A percentile compares a stretch with the other conserved stretches of the same genome.
Conservation (phyloP, 1,140 invertebrate species). For the Dendroctonus valens region DNA sequence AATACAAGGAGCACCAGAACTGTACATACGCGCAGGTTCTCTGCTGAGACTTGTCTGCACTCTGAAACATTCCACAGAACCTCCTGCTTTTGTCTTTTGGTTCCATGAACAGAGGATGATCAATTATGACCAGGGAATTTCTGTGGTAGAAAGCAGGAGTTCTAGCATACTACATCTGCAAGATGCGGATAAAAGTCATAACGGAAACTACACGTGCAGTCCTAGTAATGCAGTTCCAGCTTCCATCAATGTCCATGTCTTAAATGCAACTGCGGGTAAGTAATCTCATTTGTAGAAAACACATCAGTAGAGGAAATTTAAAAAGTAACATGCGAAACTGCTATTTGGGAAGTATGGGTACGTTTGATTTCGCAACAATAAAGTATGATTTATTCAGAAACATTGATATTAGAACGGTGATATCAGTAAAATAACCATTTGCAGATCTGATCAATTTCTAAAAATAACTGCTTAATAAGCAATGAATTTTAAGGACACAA, state of each 20-base stretch:
- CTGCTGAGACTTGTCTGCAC: constrained; percentile 70
- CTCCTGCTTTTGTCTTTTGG: constrained; percentile 79
- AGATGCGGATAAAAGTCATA: constrained; percentile 58
- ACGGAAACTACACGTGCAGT: constrained; percentile 68
- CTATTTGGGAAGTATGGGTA: too few relatives aligned
- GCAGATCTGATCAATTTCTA: too few relatives aligned
- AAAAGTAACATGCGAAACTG: too few relatives aligned
- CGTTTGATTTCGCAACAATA: too few relatives aligned
- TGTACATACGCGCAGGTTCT: constrained; percentile 72
- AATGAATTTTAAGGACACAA: too few relatives aligned
- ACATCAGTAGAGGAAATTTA: too few relatives aligned
- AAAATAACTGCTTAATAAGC: too few relatives aligned
- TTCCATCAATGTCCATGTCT: constrained; percentile 68
- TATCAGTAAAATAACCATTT: too few relatives aligned
- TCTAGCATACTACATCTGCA: constrained; percentile 57
- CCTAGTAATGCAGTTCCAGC: constrained; percentile 68
- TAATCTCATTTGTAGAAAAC: background rate
- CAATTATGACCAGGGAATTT: constrained; percentile 64
- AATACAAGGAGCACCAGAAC: constrained; percentile 72
- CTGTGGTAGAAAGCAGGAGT: constrained; percentile 52
- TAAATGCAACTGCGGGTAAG: constrained; percentile 52
- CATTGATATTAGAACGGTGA: too few relatives aligned
- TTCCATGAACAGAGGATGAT: constrained; percentile 73
- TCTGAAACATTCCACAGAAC: constrained; percentile 68
- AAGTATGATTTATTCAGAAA: too few relatives aligned